Evolutionary conservation across 2,797 vertebrate species (phyloP).

Genomic region (Myotis myotis): DNA sequence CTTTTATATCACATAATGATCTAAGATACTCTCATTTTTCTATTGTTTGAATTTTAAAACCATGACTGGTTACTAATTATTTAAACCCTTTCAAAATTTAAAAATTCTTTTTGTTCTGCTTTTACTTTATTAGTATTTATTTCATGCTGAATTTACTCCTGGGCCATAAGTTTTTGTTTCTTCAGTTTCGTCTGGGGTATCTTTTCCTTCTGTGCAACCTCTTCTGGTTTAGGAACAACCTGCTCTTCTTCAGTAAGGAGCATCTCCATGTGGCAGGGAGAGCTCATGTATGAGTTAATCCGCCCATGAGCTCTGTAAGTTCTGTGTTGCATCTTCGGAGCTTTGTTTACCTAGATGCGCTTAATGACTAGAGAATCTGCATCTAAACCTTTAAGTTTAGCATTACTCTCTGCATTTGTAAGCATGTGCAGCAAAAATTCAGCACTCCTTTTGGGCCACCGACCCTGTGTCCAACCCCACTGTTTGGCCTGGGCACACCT

Average conservation of each 20-base stretch:
- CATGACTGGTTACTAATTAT: not conserved
- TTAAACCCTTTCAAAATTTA: not conserved
- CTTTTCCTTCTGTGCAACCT: not conserved
- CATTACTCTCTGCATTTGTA: not conserved
- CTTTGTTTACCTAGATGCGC: not conserved
- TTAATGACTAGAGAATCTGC: not conserved
- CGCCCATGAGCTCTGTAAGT: not conserved
- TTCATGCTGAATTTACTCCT: not conserved
- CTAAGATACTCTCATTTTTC: not conserved
- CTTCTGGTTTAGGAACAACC: not conserved
- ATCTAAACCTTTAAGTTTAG: not conserved
- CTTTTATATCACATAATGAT: slow-evolving; percentile 33
- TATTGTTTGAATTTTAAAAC: not conserved
- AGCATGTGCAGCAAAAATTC: not conserved
- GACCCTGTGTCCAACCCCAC: not conserved
- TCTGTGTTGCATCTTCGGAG: not conserved
- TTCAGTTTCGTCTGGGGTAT: not conserved
- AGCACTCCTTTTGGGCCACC: not conserved
- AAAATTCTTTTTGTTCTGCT: not conserved
- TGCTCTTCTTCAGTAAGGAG: not conserved
- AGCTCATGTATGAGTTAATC: not conserved
- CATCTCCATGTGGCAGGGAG: not conserved
- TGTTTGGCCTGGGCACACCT: not conserved
- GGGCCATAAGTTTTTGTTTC: not conserved
- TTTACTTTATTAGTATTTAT: not conserved